These are phyloP conservation scores for Pavo muticus DNA, from an alignment of 2,113 vertebrate species.

Conservation along the genomic window DNA sequence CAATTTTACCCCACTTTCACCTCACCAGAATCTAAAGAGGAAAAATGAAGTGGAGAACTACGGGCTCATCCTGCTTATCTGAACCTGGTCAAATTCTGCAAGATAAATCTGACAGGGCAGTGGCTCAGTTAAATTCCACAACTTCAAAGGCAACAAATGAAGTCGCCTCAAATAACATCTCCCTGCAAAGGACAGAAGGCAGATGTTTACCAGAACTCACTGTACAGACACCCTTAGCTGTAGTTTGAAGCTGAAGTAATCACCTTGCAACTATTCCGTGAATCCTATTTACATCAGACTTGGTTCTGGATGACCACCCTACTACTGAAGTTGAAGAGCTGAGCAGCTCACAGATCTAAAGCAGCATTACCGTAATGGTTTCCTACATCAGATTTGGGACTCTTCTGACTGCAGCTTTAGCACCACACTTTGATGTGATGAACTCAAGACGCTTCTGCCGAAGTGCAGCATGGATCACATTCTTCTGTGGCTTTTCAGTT, in stretches of 20 bases:
- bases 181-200: rapidly evolving
- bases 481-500: background rate
- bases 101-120: background rate
- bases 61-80: rapidly evolving
- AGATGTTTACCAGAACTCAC: background rate
- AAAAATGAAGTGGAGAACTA: background rate
- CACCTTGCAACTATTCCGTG: background rate
- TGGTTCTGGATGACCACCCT: background rate
- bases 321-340: background rate
- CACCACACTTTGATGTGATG: background rate
- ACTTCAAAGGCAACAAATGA: background rate
- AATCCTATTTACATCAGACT: background rate
- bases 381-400: background rate
- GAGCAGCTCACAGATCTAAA: background rate
- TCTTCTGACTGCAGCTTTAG: background rate
- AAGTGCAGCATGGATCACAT: background rate
- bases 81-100: background rate
- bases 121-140: background rate
- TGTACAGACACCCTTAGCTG: background rate
- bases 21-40: background rate
- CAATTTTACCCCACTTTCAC: background rate
- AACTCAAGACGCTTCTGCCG: background rate
- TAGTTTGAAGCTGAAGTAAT: background rate
- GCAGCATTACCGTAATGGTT: background rate
- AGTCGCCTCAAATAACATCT: background rate